Evolutionary conservation across 1,140 invertebrate genomes (phyloP), one percentile per base, ranked within the genome.

Genomic region (Latrodectus geometricus): DNA sequence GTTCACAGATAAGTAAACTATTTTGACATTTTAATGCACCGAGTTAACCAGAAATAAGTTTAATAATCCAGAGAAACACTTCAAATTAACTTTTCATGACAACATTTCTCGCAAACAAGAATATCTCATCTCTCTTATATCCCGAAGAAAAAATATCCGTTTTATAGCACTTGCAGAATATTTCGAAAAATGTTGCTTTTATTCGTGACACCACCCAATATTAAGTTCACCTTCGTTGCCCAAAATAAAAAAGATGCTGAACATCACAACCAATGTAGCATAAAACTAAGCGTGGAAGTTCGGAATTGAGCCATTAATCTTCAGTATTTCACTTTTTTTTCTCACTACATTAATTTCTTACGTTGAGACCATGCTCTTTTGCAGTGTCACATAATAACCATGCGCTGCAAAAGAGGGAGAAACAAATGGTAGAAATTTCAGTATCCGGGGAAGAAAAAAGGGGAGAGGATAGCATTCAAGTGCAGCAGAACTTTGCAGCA

Each of bases 301-400:
- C 66, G n/a, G 69, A 81, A 81, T 81, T 70, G 69, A 83, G 52
- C 70, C 80, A 83, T 83, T 83, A 83, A 73, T 83, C 80, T 74
- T 74, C 21, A 54, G 65, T 74, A 83, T 83, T 83, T 74, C 80
- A 48, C 80, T 54, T 83, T 74, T 83, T n/a, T 81, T 68, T 35
- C 56, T 65, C 72, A 61, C 52, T 68, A 76, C 82, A 84, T 84
- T 84, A 72, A 76, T 84, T 84, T 72, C 66, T 56, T 52, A 23
- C 70, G 21, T 35, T 50, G 52, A 20, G 49, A 50, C 52, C 23
- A 49, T 9, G 73, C 21, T 49, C 49, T 21, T 68, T n/a, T 81
- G n/a, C 65, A 20, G 49, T 84, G 72, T 84, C 73, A 76, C 72
- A 68, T 76, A 72, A 84, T 84, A 76, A 68, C 82, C 48, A 61